Conservation (phyloP, 2,888 invertebrate species). For the Hoplodrina blanda region DNA sequence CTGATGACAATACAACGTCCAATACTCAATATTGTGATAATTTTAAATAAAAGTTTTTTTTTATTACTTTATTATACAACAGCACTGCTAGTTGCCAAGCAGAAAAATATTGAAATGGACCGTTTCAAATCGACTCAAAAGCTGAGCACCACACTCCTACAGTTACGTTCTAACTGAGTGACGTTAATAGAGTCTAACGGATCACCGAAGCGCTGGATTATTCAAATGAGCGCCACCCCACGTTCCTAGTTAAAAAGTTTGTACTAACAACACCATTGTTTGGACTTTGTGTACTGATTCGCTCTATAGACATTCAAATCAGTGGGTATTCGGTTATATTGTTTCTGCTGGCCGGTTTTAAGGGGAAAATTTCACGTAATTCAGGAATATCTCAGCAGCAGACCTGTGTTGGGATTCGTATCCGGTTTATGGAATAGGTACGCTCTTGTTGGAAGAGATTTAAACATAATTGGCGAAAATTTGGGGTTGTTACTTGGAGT, state of each 20-base stretch:
- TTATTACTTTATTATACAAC: too few relatives aligned
- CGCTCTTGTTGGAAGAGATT: neutral
- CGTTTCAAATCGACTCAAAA: too few relatives aligned
- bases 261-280: constrained; percentile 63
- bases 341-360: constrained; percentile 36
- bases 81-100: too few relatives aligned
- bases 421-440: neutral
- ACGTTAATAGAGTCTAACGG: constrained; percentile 65
- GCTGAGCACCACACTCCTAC: neutral
- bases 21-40: too few relatives aligned
- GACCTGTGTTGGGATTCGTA: neutral
- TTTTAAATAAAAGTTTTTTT: too few relatives aligned
- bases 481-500: too few relatives aligned
- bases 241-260: constrained; percentile 65
- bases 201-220: constrained; percentile 67
- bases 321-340: constrained; percentile 40
- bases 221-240: constrained; percentile 66
- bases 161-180: constrained; percentile 56
- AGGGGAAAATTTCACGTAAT: constrained; percentile 12
- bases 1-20: too few relatives aligned
- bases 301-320: constrained; percentile 63
- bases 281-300: constrained; percentile 60
- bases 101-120: too few relatives aligned
- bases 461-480: neutral
- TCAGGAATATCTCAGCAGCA: neutral